phyloP scores from a whole-genome alignment of 2,797 vertebrate genomes.

The Menidia menidia region DNA sequence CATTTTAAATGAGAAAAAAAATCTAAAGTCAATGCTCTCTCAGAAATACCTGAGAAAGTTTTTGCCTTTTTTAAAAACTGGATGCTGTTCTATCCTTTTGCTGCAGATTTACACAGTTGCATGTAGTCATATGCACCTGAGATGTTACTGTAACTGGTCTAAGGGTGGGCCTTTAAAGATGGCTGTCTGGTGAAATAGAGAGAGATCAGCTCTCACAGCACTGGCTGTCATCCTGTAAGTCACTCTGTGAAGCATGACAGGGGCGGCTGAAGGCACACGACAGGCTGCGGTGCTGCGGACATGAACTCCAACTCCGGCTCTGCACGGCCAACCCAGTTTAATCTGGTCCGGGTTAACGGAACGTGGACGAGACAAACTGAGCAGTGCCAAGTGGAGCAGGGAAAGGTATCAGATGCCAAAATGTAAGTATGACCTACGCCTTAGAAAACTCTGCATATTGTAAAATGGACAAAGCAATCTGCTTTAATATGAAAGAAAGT shows the following conservation, averaged over 20 bases:
- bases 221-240: neutral
- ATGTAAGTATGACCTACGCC: conserved; percentile 75
- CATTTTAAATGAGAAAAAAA: too few relatives aligned
- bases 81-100: neutral
- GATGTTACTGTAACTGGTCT: neutral
- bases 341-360: conserved; percentile 74
- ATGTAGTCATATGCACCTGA: neutral
- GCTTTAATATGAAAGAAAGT: neutral
- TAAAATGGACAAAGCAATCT: neutral
- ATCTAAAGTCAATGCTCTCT: too few relatives aligned
- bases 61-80: neutral
- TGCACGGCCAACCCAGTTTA: conserved; percentile 65
- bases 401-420: conserved; percentile 79
- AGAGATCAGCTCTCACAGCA: too few relatives aligned
- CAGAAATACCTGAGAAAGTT: conserved; percentile 2
- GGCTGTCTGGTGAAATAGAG: too few relatives aligned
- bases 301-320: conserved; percentile 23
- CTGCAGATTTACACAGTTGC: neutral
- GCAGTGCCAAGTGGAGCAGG: conserved; percentile 8
- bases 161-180: neutral
- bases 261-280: neutral
- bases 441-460: neutral
- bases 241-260: neutral
- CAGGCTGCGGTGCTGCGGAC: neutral
- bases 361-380: conserved; percentile 74